These are phyloP conservation scores for Chionodraco myersi DNA, from an alignment of 2,113 vertebrate species.

Conservation along the genomic window DNA sequence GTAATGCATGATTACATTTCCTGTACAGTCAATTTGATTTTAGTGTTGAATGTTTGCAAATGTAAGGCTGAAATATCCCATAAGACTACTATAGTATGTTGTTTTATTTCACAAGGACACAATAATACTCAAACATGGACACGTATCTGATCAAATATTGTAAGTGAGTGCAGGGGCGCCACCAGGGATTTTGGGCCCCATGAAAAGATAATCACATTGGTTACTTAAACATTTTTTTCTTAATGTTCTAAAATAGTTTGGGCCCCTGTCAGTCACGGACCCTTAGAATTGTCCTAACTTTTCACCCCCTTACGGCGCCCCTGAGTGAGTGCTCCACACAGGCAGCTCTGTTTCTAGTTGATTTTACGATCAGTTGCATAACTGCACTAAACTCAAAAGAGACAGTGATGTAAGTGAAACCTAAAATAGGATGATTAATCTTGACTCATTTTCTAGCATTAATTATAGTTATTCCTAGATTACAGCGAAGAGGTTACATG, in stretches of 20 bases:
- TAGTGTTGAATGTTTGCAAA: not conserved
- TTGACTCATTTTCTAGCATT: no score
- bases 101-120: not conserved
- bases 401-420: not conserved
- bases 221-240: no score
- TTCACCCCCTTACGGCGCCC: no score
- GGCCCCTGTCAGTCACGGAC: no score
- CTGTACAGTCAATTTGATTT: not conserved
- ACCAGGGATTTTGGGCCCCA: no score
- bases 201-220: no score
- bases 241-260: no score
- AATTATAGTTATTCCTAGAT: constrained; percentile 14
- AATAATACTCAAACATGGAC: not conserved
- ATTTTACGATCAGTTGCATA: not conserved
- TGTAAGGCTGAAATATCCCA: not conserved
- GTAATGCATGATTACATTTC: not conserved
- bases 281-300: no score
- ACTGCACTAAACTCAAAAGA: not conserved
- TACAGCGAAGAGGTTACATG: not conserved
- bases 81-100: not conserved
- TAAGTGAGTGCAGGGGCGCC: not conserved
- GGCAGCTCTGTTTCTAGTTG: not conserved
- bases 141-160: not conserved
- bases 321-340: not conserved
- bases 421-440: constrained; percentile 1